Conservation (phyloP, 2,113 vertebrate genomes). For the Nibea coibor region DNA sequence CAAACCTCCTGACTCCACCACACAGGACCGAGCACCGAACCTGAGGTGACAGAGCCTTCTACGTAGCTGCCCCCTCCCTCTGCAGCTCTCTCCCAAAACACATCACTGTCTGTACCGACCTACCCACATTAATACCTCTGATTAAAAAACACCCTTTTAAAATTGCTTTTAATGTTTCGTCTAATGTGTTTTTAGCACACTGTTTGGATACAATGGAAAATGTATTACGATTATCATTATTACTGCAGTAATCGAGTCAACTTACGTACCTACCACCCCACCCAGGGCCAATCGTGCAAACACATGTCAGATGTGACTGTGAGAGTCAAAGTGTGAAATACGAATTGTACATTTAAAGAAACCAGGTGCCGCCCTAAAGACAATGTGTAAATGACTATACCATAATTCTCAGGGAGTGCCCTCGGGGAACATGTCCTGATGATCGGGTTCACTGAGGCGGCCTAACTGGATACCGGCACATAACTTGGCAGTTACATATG, state of each 20-base stretch:
- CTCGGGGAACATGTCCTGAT: neutral
- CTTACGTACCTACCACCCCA: neutral
- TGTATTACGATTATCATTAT: no score
- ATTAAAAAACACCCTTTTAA: no score
- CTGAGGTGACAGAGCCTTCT: no score
- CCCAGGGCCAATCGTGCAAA: neutral
- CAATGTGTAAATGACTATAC: conserved; percentile 6
- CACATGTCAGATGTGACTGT: neutral
- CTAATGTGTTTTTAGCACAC: no score
- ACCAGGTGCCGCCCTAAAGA: neutral
- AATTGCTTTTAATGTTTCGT: no score
- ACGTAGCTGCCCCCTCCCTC: no score
- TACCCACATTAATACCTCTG: no score
- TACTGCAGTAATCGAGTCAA: neutral
- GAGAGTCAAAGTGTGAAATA: neutral
- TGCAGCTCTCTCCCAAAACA: no score
- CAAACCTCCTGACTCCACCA: no score
- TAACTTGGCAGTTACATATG: neutral
- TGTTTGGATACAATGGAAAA: no score
- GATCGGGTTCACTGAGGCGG: neutral
- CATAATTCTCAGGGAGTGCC: conserved; percentile 6
- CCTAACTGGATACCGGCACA: neutral
- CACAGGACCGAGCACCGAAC: no score
- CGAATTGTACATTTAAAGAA: neutral
- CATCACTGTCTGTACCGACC: no score